A percentile compares a stretch with the other conserved stretches of the same genome.
phyloP scores from a whole-genome alignment of 2,888 invertebrate species.

The Dioctria linearis region DNA sequence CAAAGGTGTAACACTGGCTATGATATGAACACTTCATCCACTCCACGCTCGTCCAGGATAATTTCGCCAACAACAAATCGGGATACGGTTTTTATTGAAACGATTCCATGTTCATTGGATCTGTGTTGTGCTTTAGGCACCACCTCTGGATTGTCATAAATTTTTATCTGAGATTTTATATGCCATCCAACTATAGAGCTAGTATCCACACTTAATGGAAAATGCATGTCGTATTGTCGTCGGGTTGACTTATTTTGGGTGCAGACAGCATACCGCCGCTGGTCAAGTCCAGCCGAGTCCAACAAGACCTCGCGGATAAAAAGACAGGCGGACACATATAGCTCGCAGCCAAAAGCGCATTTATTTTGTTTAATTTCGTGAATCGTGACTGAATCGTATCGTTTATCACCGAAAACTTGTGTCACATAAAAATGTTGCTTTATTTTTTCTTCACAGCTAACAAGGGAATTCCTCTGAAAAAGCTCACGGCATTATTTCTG shows the following conservation, averaged over 20 bases:
- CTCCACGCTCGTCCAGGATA: not conserved
- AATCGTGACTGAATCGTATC: conserved; percentile 29
- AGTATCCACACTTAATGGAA: conserved; percentile 35
- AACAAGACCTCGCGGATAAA: conserved; percentile 13
- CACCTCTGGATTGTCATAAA: conserved; percentile 35
- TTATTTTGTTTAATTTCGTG: not conserved
- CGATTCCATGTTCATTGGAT: conserved; percentile 7
- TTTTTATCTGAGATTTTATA: conserved; percentile 39
- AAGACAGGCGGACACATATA: not conserved
- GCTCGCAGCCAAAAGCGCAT: not conserved
- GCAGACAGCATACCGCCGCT: not conserved
- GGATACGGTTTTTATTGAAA: not conserved
- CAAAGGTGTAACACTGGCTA: not conserved
- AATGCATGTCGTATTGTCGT: conserved; percentile 37
- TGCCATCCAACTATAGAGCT: conserved; percentile 16
- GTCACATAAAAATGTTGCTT: conserved; percentile 37
- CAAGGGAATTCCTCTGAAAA: conserved; percentile 2
- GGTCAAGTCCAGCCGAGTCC: not conserved
- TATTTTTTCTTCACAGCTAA: conserved; percentile 1
- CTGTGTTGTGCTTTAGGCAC: not conserved
- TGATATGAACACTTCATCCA: not conserved
- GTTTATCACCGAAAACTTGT: conserved; percentile 41
- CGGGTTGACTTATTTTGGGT: conserved; percentile 2
- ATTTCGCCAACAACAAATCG: conserved; percentile 29
- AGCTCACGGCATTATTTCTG: conserved; percentile 13